Evolutionary conservation across 37 sponge, comb jelly and placozoan species (phyloP).

Genomic region (Oopsacas minuta): DNA sequence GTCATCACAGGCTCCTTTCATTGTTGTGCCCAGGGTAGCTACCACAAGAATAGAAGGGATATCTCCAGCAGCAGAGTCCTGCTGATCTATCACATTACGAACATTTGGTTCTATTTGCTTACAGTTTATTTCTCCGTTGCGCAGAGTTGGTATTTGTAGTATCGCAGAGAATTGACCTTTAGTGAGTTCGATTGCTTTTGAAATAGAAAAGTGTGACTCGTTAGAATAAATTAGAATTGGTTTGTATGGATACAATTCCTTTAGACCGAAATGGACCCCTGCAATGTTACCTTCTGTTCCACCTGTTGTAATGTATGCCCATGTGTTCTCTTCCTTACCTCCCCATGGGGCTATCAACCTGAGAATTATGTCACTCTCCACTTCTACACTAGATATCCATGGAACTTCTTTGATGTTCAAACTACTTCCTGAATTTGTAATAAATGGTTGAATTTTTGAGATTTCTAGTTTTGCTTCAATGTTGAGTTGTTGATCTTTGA

Average conservation of each 20-base stretch:
- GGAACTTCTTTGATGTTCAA: background rate
- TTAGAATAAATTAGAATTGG: background rate
- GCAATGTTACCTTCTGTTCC: background rate
- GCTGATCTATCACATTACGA: background rate
- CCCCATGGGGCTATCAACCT: background rate
- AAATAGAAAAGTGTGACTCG: background rate
- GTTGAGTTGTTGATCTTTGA: background rate
- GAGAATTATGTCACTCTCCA: background rate
- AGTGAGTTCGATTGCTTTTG: background rate
- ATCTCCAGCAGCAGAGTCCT: background rate
- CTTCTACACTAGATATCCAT: background rate
- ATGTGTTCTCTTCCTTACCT: background rate
- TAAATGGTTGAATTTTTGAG: background rate
- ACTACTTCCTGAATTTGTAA: background rate
- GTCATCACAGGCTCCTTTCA: background rate
- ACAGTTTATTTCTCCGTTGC: background rate
- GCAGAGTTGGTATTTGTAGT: background rate
- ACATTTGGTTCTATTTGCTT: background rate
- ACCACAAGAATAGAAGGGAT: background rate
- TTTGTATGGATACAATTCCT: background rate
- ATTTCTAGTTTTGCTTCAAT: background rate
- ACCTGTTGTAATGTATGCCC: slow-evolving; percentile 8
- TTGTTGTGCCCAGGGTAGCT: background rate
- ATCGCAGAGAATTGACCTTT: background rate
- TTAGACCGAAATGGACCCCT: background rate